A percentile compares a stretch with the other conserved stretches of the same genome.
These are phyloP conservation scores for Cavia aperea DNA, from an alignment of 2,113 vertebrate species.

Conservation along the genomic window DNA sequence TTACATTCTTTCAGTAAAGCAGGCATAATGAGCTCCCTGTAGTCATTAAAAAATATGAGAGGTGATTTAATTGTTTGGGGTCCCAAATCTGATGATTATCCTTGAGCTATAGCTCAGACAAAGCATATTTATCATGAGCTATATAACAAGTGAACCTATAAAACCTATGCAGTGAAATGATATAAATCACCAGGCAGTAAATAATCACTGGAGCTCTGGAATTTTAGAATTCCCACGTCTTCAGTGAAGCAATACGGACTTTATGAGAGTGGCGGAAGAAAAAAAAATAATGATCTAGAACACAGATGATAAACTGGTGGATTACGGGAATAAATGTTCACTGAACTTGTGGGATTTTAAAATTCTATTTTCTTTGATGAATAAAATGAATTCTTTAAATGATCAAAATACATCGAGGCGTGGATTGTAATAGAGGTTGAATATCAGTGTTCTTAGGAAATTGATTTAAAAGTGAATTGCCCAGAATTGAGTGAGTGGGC, in stretches of 20 bases:
- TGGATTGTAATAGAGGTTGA: not conserved
- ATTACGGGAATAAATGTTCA: constrained; percentile 30
- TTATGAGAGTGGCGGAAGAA: not conserved
- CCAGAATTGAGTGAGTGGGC: not conserved
- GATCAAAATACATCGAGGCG: not conserved
- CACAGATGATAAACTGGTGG: constrained; percentile 32
- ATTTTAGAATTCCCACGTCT: constrained; percentile 49
- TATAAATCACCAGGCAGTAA: constrained; percentile 53
- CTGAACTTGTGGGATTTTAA: not conserved
- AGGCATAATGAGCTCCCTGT: constrained; percentile 68
- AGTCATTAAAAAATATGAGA: constrained; percentile 74
- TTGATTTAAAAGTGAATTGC: not conserved
- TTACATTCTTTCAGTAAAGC: constrained; percentile 55
- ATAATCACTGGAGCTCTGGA: constrained; percentile 34
- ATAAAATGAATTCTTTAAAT: constrained; percentile 31
- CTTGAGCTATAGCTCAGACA: constrained; percentile 56
- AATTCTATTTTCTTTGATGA: constrained; percentile 43
- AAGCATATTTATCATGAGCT: constrained; percentile 56
- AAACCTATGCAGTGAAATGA: constrained; percentile 34
- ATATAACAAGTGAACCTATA: constrained; percentile 26
- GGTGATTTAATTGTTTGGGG: constrained; percentile 70
- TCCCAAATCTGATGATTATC: constrained; percentile 59
- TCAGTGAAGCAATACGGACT: constrained; percentile 41
- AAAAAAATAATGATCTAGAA: constrained; percentile 31
- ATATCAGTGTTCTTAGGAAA: not conserved